These are phyloP conservation scores for Rhea americana DNA, from an alignment of 2,113 vertebrate species.

Conservation along the genomic window DNA sequence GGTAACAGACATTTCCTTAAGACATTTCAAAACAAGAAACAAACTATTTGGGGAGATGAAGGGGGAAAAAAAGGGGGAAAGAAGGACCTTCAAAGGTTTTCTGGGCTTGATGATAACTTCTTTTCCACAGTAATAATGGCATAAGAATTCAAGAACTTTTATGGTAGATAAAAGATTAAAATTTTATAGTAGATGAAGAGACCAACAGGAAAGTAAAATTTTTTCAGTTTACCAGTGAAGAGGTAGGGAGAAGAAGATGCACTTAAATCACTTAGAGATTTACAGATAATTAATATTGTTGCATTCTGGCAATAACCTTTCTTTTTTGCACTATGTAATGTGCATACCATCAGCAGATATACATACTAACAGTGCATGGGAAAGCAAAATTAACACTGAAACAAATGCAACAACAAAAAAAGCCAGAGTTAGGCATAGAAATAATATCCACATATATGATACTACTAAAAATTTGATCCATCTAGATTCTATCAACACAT, in stretches of 20 bases:
- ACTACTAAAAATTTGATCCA: not conserved
- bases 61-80: not conserved
- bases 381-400: not conserved
- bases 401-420: accelerated
- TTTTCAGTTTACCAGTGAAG: not conserved
- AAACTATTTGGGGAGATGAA: not conserved
- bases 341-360: not conserved
- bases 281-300: not conserved
- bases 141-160: not conserved
- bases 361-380: not conserved
- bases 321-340: not conserved
- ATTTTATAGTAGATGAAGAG: not conserved
- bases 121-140: not conserved
- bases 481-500: not conserved
- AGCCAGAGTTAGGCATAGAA: not conserved
- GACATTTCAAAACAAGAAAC: not conserved
- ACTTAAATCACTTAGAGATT: not conserved
- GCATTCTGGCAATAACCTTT: not conserved
- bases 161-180: not conserved
- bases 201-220: not conserved
- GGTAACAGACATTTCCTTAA: not conserved
- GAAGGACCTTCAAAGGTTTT: not conserved
- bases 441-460: not conserved
- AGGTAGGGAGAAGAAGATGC: not conserved
- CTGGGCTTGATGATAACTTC: not conserved